Evolutionary conservation across 2,113 vertebrate genomes (phyloP), one percentile per base, ranked within the genome.

Genomic region (Dolichallabes microphthalmus): DNA sequence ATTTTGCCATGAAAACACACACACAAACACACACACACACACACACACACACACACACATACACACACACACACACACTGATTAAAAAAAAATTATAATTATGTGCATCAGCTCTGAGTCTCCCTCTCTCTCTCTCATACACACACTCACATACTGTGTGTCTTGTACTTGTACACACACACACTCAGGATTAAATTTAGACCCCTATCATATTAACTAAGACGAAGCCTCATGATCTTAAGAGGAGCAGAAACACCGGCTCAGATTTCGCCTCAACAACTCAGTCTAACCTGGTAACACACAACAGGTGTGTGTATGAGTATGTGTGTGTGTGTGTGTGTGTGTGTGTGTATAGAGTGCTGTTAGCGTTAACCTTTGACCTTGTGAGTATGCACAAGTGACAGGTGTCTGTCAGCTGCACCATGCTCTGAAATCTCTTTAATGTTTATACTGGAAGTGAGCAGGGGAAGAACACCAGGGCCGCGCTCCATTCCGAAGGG

Each of bases 181-280:
- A 66, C 14, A 79, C 78, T 39, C 66, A 78, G 76, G 57, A 84
- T 73, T 85, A 89, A 84, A 88, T 86, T 84, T 84, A 88, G 84
- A 82, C 25, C n/a, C 71, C 39, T 45, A 79, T 84, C 73, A 19
- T 73, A 84, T 80, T 53, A 83, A 58, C 71, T 9, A 25, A 39
- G 87, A 11, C n/a, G 2, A 20, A 32, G 52, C 57, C 32, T 77
- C 35, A 39, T 66, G 58, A 45, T 83, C 74, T 32, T 83, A 80
- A 45, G 39, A 80, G 84, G 68, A 80, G 91, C 82, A 88, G 91
- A 80, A 86, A 91, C 87, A 88, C 75, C 87, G 92, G 88, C 86
- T 94, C 90, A 30, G 19, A 82, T 95, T 94, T 90, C 94, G 57
- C 82, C 91, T 89, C 90, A 89, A 87, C 79, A 85, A 90, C 88